Percentiles rank a stretch among this genome's conserved stretches.
Evolutionary conservation across 2,797 vertebrate species (phyloP).

Genomic region (Megalops cyprinoides): DNA sequence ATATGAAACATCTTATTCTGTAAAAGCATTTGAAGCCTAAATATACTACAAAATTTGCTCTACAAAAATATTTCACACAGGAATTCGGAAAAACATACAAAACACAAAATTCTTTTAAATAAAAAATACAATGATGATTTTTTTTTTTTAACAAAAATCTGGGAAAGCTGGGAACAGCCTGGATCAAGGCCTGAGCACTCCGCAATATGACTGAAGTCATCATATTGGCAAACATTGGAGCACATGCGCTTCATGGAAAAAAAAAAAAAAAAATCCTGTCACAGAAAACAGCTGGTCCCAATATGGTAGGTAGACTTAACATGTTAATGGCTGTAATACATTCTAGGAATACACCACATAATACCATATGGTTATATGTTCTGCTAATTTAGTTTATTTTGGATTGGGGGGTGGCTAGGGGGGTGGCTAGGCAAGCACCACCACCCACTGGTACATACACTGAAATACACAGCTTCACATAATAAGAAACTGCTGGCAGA

Average conservation of each 20-base stretch:
- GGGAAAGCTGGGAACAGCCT: too few relatives aligned
- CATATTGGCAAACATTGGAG: background rate
- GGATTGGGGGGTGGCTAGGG: background rate
- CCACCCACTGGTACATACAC: background rate
- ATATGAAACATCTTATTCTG: too few relatives aligned
- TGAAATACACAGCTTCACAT: background rate
- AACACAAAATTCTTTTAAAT: too few relatives aligned
- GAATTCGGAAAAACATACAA: too few relatives aligned
- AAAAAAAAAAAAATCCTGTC: background rate
- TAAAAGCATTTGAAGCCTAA: too few relatives aligned
- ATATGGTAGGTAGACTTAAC: background rate
- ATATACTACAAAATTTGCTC: too few relatives aligned
- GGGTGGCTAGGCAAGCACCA: background rate
- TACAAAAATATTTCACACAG: too few relatives aligned
- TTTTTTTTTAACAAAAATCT: too few relatives aligned
- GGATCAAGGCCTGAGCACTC: too few relatives aligned
- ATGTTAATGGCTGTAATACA: background rate
- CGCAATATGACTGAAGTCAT: too few relatives aligned
- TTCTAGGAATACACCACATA: background rate
- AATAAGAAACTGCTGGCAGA: background rate
- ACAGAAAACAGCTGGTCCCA: background rate
- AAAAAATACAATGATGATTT: too few relatives aligned
- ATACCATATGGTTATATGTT: background rate
- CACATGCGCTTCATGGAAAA: background rate
- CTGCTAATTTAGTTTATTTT: background rate